These are phyloP conservation scores for Stenoptilia bipunctidactyla DNA, from an alignment of 2,888 invertebrate genomes.

Conservation along the genomic window DNA sequence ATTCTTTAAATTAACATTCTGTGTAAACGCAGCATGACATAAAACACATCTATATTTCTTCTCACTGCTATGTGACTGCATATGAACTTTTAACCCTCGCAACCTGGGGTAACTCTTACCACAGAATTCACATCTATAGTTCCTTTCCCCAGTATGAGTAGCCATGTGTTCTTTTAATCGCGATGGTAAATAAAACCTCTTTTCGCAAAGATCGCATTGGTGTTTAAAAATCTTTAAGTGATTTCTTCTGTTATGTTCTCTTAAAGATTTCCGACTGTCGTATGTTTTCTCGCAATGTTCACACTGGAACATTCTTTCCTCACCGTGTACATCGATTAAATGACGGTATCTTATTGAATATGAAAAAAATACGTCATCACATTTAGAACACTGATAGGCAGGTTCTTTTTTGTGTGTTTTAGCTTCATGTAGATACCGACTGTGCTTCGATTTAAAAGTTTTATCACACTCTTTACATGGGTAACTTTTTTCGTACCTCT, in stretches of 20 bases:
- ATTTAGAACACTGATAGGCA: constrained; percentile 47
- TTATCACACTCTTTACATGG: constrained; percentile 63
- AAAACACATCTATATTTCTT: constrained; percentile 61
- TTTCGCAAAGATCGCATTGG: constrained; percentile 65
- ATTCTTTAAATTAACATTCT: constrained; percentile 66
- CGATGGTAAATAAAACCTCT: constrained; percentile 59
- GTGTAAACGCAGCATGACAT: constrained; percentile 67
- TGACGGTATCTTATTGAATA: constrained; percentile 45
- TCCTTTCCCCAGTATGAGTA: constrained; percentile 54
- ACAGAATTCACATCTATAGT: constrained; percentile 48
- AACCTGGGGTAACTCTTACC: constrained; percentile 52
- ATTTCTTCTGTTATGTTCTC: constrained; percentile 45
- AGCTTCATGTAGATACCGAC: constrained; percentile 41
- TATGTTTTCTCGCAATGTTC: constrained; percentile 48
- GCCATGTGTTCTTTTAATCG: constrained; percentile 53
- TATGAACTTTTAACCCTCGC: constrained; percentile 61
- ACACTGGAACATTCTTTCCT: constrained; percentile 42
- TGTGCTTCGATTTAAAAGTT: constrained; percentile 48
- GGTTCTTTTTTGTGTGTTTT: constrained; percentile 49
- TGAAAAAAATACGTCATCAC: constrained; percentile 46
- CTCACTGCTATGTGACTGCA: constrained; percentile 65
- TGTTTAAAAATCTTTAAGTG: constrained; percentile 55
- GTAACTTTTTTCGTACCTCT: constrained; percentile 44
- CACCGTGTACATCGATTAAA: constrained; percentile 47
- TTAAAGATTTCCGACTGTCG: constrained; percentile 45